Percentiles rank a stretch among this genome's conserved stretches.
These are phyloP conservation scores for Antrozous pallidus DNA, from an alignment of 2,797 vertebrate genomes.

Conservation along the genomic window DNA sequence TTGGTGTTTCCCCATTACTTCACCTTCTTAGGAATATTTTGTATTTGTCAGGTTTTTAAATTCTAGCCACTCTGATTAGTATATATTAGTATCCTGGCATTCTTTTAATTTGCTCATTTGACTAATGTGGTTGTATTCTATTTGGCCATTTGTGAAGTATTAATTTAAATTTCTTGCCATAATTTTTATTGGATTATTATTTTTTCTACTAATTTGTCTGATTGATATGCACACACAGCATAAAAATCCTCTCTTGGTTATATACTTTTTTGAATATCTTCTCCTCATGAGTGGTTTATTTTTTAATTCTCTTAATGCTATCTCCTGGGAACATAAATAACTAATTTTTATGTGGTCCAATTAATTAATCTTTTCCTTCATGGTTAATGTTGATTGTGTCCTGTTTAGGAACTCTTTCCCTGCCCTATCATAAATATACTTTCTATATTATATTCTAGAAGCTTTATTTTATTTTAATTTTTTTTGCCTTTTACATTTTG, in stretches of 20 bases:
- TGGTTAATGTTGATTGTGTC: neutral
- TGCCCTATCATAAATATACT: neutral
- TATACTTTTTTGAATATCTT: neutral
- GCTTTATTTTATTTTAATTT: no score
- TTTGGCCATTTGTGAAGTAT: neutral
- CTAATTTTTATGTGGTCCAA: neutral
- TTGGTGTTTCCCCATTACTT: neutral
- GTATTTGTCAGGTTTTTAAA: neutral
- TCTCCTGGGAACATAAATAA: neutral
- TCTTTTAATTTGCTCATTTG: neutral
- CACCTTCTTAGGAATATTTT: neutral
- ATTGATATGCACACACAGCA: neutral
- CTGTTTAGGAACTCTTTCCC: neutral
- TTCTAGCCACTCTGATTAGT: neutral
- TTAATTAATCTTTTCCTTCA: neutral
- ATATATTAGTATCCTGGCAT: neutral
- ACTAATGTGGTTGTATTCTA: neutral
- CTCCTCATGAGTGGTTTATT: neutral
- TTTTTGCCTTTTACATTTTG: neutral
- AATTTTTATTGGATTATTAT: neutral
- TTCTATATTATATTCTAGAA: neutral
- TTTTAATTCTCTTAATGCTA: neutral
- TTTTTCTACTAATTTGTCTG: neutral
- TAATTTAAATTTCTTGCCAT: neutral
- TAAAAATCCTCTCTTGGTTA: neutral